These are phyloP conservation scores for Trissolcus japonicus DNA, from an alignment of 2,888 invertebrate genomes.

Conservation along the genomic window DNA sequence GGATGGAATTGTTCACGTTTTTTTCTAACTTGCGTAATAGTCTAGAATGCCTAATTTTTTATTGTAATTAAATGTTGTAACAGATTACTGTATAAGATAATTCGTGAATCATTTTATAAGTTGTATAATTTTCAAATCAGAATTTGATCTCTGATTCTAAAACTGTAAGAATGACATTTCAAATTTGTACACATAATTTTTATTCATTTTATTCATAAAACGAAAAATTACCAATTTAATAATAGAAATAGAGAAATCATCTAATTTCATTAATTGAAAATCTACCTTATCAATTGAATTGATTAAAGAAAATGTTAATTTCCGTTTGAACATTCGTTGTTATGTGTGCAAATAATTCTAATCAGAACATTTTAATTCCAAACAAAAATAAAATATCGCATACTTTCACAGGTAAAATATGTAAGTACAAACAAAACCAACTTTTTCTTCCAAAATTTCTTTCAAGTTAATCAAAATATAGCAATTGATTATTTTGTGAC, in stretches of 20 bases:
- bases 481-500: conserved; percentile 4
- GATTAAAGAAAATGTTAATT: too few relatives aligned
- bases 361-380: too few relatives aligned
- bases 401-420: conserved; percentile 44
- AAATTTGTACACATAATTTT: background rate
- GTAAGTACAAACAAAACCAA: conserved; percentile 32
- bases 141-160: too few relatives aligned
- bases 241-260: too few relatives aligned
- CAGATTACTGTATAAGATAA: conserved; percentile 56
- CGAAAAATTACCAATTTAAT: too few relatives aligned
- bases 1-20: background rate
- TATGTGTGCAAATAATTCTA: too few relatives aligned
- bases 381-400: background rate
- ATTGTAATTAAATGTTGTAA: background rate
- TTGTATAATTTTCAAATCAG: conserved; percentile 1
- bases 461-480: background rate
- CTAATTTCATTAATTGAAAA: too few relatives aligned
- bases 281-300: too few relatives aligned
- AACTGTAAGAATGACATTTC: too few relatives aligned
- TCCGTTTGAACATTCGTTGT: too few relatives aligned
- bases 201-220: background rate
- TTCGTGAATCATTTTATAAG: conserved; percentile 53
- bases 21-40: background rate
- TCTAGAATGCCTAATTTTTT: background rate
- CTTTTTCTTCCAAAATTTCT: too few relatives aligned